phyloP scores from a whole-genome alignment of 2,113 vertebrate genomes.

The Antidorcas marsupialis region DNA sequence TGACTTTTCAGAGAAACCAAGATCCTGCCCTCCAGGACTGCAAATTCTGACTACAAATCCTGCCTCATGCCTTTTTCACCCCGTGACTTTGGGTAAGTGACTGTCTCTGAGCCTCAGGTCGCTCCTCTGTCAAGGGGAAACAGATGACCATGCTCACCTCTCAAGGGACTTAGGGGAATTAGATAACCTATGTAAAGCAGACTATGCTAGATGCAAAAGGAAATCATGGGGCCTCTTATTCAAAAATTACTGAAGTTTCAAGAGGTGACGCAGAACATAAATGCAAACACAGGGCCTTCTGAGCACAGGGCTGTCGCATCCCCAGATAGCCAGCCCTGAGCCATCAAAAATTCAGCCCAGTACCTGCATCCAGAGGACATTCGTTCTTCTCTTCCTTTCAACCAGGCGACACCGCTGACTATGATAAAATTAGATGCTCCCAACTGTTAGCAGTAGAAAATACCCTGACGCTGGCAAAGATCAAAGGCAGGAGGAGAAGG shows the following conservation, averaged over 20 bases:
- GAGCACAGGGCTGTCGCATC: rapidly evolving
- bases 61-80: background rate
- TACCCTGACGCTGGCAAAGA: background rate
- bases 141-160: background rate
- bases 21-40: background rate
- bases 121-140: background rate
- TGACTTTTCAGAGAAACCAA: background rate
- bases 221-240: background rate
- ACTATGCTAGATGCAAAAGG: background rate
- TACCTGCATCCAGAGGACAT: rapidly evolving
- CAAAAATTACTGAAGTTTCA: background rate
- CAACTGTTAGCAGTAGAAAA: background rate
- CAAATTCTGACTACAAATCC: background rate
- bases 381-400: background rate
- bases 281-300: background rate
- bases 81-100: background rate
- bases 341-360: background rate
- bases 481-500: background rate
- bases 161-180: background rate
- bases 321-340: background rate
- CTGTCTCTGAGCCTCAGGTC: background rate
- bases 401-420: background rate
- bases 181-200: background rate
- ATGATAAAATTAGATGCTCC: background rate
- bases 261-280: background rate